Percentiles rank a stretch among this genome's conserved stretches.
phyloP scores from a whole-genome alignment of 2,888 invertebrate genomes.

The Esperia sulphurella region DNA sequence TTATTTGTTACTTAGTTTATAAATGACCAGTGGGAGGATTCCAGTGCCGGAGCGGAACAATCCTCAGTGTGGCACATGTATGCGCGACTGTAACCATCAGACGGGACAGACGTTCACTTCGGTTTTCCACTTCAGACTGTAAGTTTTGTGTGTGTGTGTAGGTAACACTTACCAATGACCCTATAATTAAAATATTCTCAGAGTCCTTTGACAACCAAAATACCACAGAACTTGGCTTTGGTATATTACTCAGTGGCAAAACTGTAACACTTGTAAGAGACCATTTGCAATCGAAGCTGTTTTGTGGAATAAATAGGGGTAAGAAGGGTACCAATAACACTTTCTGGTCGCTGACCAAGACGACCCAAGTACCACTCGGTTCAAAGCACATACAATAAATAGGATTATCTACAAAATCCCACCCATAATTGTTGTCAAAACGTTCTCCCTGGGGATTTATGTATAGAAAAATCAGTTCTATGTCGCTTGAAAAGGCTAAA shows the following conservation, averaged over 20 bases:
- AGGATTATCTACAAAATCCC: conserved; percentile 71
- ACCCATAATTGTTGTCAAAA: conserved; percentile 60
- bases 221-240: conserved; percentile 80
- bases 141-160: too few species aligned
- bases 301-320: conserved; percentile 64
- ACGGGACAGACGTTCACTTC: too few species aligned
- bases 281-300: conserved; percentile 69
- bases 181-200: conserved; percentile 84
- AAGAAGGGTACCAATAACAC: conserved; percentile 71
- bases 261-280: conserved; percentile 70
- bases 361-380: conserved; percentile 88
- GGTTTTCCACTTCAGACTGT: too few species aligned
- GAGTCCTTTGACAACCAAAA: conserved; percentile 90
- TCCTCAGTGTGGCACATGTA: too few species aligned
- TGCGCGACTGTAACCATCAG: too few species aligned
- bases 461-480: conserved; percentile 61
- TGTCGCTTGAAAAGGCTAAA: conserved; percentile 63
- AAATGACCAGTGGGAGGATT: too few species aligned
- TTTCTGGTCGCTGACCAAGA: conserved; percentile 79
- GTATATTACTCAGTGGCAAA: conserved; percentile 52
- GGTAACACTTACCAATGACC: conserved; percentile 75
- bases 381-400: conserved; percentile 90
- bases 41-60: too few species aligned
- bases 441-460: conserved; percentile 58
- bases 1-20: too few species aligned